Evolutionary conservation across 2,113 vertebrate species (phyloP), one percentile per base, ranked within the genome.

Genomic region (Elephantulus edwardii): DNA sequence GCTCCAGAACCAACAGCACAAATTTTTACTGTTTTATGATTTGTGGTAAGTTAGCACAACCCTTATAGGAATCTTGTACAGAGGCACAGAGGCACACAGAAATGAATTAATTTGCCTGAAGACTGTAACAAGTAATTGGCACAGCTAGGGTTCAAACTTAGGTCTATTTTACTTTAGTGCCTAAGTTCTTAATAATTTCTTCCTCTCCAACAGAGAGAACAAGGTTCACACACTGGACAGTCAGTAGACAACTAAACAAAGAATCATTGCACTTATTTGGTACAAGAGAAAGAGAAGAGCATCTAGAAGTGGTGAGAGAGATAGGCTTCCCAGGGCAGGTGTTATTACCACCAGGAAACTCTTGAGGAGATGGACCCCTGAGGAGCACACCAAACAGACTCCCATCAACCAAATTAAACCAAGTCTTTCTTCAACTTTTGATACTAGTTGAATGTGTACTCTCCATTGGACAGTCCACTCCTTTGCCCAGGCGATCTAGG

Each of bases 91-190:
- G n/a, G 72, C n/a, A 50, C 16, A 16, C 0, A 19, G 16, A 86
- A 5, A 5, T 72, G 30, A 81, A 52, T 76, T n/a, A 76, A 78
- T 66, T 77, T 87, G 89, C 58, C 54, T 35, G 19, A 56, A 28
- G 17, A 33, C 10, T 82, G 17, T 16, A 81, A 71, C 35, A 74
- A 40, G 38, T 46, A 74, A 40, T n/a, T 38, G 14, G 8, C 33
- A 60, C 66, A 75, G n/a, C 52, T 66, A 66, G 75, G 9, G 82
- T 48, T 90, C 74, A 46, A 66, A 79, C 54, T 84, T 40, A 33
- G 56, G 28, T 76, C 56, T 71, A 5, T 22, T 22, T n/a, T 40
- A 91, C 5, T 68, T 17, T 30, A 60, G n/a, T 26, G n/a, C 1
- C 14, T n/a, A 86, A 42, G 35, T 70, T 84, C 71, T 79, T 75